Evolutionary conservation across 2,888 invertebrate genomes (phyloP).

Genomic region (Imbricaverruca yamaguchii): DNA sequence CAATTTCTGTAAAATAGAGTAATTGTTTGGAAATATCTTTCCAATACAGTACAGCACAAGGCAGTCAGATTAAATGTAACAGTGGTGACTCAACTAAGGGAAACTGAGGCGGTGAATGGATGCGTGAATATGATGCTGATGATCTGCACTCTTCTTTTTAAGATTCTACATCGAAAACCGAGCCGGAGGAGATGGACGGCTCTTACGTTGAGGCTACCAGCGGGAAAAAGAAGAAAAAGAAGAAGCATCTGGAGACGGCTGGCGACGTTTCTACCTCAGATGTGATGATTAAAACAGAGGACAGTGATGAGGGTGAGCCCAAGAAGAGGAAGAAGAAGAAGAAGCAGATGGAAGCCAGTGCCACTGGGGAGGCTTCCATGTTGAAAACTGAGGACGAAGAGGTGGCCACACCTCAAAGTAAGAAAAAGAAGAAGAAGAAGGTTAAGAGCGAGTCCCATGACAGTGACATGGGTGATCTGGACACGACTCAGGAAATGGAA

Average conservation of each 20-base stretch:
- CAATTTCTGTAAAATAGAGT: no score
- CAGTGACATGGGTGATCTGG: neutral
- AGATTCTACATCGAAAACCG: neutral
- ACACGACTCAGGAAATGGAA: neutral
- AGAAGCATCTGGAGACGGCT: slow-evolving; percentile 24
- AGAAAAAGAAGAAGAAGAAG: slow-evolving; percentile 32
- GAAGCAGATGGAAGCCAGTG: slow-evolving; percentile 22
- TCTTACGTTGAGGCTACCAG: neutral
- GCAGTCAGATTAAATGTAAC: no score
- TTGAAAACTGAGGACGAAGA: slow-evolving; percentile 27
- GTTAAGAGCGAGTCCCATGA: slow-evolving; percentile 13
- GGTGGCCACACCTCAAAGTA: slow-evolving; percentile 24
- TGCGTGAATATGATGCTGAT: no score
- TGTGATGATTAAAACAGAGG: slow-evolving; percentile 46
- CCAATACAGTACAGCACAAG: no score
- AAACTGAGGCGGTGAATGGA: no score
- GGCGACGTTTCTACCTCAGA: slow-evolving; percentile 23
- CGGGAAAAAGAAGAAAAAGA: neutral
- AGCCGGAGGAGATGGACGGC: slow-evolving; percentile 26
- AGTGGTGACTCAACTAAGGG: no score
- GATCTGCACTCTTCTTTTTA: no score
- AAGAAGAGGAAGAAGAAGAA: slow-evolving; percentile 33
- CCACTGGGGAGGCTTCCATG: neutral
- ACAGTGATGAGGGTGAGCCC: slow-evolving; percentile 33
- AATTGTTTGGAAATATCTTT: no score